A percentile compares a stretch with the other conserved stretches of the same genome.
Conservation (phyloP, 2,113 vertebrate genomes). For the Mastomys natalensis region DNA sequence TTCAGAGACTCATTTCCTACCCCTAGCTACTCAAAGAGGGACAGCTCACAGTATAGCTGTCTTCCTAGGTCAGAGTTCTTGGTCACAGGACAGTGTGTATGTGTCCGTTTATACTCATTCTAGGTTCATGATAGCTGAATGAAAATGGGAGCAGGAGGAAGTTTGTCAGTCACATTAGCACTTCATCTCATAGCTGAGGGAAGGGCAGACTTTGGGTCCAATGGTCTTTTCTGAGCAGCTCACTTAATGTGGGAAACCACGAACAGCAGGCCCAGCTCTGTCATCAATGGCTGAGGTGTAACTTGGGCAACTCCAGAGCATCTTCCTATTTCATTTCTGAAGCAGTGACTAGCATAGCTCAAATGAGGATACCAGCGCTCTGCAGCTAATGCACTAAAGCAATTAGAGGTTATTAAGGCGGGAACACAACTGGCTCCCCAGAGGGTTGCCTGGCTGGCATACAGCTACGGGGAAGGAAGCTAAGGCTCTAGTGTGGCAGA, state of each 20-base stretch:
- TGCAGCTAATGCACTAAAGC: neutral
- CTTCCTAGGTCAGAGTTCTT: neutral
- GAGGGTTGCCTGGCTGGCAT: neutral
- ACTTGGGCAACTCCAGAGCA: neutral
- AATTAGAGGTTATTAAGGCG: neutral
- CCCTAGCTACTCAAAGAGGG: neutral
- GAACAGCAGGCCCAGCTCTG: rapidly evolving
- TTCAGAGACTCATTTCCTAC: neutral
- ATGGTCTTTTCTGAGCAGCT: neutral
- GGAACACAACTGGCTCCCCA: neutral
- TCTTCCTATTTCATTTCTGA: neutral
- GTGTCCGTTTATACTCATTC: neutral
- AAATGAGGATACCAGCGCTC: neutral
- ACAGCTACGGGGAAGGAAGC: neutral
- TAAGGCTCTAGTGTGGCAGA: neutral
- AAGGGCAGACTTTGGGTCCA: neutral
- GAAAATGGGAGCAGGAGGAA: neutral
- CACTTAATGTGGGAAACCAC: neutral
- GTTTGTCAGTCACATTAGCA: neutral
- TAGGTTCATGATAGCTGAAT: neutral
- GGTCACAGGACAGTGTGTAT: rapidly evolving
- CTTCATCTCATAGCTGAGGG: neutral
- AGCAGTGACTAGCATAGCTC: neutral
- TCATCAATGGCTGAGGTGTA: neutral
- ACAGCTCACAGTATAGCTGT: neutral